These are phyloP conservation scores for Esox masquinongy DNA, from an alignment of 2,797 vertebrate genomes.

Conservation along the genomic window DNA sequence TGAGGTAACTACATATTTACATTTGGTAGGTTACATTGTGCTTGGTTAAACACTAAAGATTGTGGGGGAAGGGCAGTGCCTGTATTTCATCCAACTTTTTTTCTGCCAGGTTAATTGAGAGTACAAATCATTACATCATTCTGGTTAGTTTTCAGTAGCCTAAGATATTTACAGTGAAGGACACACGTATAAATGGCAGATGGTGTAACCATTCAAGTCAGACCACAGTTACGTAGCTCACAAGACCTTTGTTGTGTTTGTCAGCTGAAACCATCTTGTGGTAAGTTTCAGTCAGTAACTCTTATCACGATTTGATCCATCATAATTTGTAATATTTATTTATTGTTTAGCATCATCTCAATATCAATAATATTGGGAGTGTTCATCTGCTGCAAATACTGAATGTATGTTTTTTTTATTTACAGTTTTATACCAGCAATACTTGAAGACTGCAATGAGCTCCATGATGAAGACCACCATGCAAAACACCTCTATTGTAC, in stretches of 20 bases:
- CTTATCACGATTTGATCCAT: not conserved
- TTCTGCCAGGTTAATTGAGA: no score
- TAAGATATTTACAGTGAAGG: not conserved
- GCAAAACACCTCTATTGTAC: slow-evolving; percentile 31
- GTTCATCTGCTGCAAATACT: not conserved
- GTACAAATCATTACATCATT: not conserved
- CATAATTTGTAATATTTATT: not conserved
- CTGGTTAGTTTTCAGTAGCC: not conserved
- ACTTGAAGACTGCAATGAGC: not conserved
- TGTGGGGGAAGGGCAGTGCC: no score
- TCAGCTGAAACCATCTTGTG: not conserved
- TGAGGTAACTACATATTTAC: no score
- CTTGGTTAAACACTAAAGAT: no score
- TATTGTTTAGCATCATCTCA: not conserved
- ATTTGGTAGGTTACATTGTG: no score
- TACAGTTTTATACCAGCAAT: slow-evolving; percentile 19
- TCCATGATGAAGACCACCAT: slow-evolving; percentile 13
- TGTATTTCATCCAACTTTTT: no score
- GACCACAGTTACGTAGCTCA: not conserved
- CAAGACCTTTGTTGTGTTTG: not conserved
- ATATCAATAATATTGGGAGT: not conserved
- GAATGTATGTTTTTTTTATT: not conserved
- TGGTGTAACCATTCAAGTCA: not conserved
- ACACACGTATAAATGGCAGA: not conserved
- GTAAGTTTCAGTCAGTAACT: not conserved